Evolutionary conservation across 2,797 vertebrate genomes (phyloP).

Genomic region (Meda fulgida): DNA sequence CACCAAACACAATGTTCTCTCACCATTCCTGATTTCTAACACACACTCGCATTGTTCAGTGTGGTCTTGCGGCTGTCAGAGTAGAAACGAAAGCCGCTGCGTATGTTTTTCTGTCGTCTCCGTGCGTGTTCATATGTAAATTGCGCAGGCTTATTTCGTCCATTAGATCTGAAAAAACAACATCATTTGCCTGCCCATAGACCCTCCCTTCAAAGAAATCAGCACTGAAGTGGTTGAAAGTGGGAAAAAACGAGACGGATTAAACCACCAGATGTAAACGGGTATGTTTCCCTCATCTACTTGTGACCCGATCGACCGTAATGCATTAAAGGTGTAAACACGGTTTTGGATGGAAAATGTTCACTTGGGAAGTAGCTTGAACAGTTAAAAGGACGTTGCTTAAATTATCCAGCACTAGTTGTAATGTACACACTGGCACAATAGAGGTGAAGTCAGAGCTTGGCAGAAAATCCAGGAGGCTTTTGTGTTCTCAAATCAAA

Average conservation of each 20-base stretch:
- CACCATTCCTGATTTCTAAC: too few species aligned
- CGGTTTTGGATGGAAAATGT: background rate
- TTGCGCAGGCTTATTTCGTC: too few species aligned
- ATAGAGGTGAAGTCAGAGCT: slow-evolving; percentile 3
- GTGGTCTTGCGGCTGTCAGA: too few species aligned
- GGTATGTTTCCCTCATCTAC: background rate
- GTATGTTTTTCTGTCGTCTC: too few species aligned
- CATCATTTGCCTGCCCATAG: background rate
- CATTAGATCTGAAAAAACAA: too few species aligned
- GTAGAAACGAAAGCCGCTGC: too few species aligned
- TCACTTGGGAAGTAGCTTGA: background rate
- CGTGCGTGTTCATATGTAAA: too few species aligned
- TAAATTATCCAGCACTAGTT: slow-evolving; percentile 7
- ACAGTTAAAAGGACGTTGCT: background rate
- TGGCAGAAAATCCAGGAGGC: slow-evolving; percentile 31
- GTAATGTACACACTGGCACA: slow-evolving; percentile 13
- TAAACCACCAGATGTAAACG: too few species aligned
- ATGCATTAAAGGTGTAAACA: background rate
- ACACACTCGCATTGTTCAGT: too few species aligned
- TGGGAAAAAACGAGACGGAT: background rate
- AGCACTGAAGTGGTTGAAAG: background rate
- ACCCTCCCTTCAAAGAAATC: background rate
- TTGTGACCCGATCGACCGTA: background rate
- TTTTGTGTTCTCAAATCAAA: slow-evolving; percentile 46
- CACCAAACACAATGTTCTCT: too few species aligned